Percentiles rank a stretch among this genome's conserved stretches.
phyloP scores from a whole-genome alignment of 2,888 invertebrate genomes.

The Rhagonycha fulva region DNA sequence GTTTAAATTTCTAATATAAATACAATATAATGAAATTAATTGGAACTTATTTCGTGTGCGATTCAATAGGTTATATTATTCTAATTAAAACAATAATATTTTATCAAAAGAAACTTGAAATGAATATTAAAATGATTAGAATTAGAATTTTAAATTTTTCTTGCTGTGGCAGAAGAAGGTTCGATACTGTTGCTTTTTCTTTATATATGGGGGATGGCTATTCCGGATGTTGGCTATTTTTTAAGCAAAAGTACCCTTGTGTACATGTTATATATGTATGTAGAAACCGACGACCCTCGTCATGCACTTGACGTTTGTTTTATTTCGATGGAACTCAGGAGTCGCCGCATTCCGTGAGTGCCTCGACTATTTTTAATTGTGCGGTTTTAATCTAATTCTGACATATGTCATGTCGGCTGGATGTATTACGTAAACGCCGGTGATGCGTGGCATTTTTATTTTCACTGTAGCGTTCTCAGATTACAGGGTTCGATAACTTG shows the following conservation, averaged over 20 bases:
- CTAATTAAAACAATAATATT: background rate
- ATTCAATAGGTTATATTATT: background rate
- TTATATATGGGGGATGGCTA: conserved; percentile 11
- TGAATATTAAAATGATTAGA: background rate
- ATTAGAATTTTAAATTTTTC: background rate
- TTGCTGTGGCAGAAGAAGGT: background rate
- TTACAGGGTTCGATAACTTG: conserved; percentile 47
- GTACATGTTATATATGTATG: conserved; percentile 28
- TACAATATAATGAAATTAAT: background rate
- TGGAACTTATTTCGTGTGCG: too few species aligned
- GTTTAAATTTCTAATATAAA: background rate
- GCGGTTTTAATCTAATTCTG: conserved; percentile 53
- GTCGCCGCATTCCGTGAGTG: conserved; percentile 40
- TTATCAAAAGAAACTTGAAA: background rate
- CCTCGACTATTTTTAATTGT: conserved; percentile 50
- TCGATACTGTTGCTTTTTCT: background rate
- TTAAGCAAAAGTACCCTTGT: conserved; percentile 24
- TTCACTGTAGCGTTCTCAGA: conserved; percentile 45
- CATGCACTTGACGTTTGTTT: conserved; percentile 44
- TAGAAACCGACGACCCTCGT: conserved; percentile 38
- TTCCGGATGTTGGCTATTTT: conserved; percentile 30
- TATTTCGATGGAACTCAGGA: conserved; percentile 41
- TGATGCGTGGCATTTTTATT: conserved; percentile 39
- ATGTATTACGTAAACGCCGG: conserved; percentile 44
- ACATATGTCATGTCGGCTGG: conserved; percentile 50